phyloP scores from a whole-genome alignment of 2,888 invertebrate species.

The Metopia argyrocephala region DNA sequence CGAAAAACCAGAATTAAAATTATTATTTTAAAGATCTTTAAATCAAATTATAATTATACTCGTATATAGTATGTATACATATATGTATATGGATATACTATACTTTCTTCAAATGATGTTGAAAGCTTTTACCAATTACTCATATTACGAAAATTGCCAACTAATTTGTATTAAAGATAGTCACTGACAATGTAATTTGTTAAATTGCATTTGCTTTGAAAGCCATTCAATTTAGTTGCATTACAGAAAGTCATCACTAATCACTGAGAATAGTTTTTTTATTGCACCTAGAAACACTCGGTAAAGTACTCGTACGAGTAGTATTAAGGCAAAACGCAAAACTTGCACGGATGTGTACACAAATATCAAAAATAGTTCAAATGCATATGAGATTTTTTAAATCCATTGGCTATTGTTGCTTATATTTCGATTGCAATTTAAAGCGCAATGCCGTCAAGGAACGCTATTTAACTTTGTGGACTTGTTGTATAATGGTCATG shows the following conservation, averaged over 20 bases:
- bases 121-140: no score
- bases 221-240: neutral
- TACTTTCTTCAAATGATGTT: no score
- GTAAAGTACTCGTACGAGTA: neutral
- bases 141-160: neutral
- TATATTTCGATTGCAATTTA: constrained; percentile 65
- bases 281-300: neutral
- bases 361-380: constrained; percentile 57
- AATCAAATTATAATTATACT: no score
- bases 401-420: constrained; percentile 68
- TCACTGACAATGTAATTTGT: neutral
- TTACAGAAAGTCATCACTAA: neutral
- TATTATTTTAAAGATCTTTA: no score
- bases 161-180: neutral
- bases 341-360: neutral
- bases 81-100: neutral
- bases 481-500: constrained; percentile 55
- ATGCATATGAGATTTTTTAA: constrained; percentile 70
- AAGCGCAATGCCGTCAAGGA: constrained; percentile 28
- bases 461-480: constrained; percentile 65
- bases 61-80: neutral
- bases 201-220: neutral
- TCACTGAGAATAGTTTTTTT: neutral
- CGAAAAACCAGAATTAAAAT: no score
- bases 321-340: no score